phyloP scores from a whole-genome alignment of 2,888 invertebrate genomes.

The Malacosoma neustria region DNA sequence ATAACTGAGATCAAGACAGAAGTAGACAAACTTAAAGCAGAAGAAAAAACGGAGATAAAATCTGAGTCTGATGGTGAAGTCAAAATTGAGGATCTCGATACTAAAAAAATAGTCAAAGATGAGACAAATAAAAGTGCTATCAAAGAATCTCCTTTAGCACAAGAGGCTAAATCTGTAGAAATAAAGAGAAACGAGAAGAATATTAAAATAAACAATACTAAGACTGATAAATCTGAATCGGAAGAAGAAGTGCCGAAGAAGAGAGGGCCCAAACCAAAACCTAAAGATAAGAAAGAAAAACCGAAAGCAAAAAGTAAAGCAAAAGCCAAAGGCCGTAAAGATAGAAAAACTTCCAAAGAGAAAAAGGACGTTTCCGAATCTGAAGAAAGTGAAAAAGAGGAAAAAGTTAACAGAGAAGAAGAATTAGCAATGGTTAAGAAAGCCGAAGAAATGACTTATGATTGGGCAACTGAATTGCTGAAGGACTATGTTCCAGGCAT shows the following conservation, averaged over 20 bases:
- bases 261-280: slow-evolving; percentile 37
- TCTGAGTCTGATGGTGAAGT: slow-evolving; percentile 71
- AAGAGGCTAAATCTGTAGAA: slow-evolving; percentile 22
- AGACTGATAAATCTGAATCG: slow-evolving; percentile 43
- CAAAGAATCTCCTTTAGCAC: slow-evolving; percentile 19
- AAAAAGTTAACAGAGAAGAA: slow-evolving; percentile 76
- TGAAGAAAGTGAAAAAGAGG: slow-evolving; percentile 72
- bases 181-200: slow-evolving; percentile 25
- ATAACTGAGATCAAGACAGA: slow-evolving; percentile 60
- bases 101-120: slow-evolving; percentile 59
- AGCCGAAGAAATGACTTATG: slow-evolving; percentile 89
- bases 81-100: slow-evolving; percentile 67
- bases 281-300: slow-evolving; percentile 43
- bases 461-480: slow-evolving; percentile 89
- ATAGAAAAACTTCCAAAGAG: slow-evolving; percentile 60
- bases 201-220: slow-evolving; percentile 9
- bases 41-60: slow-evolving; percentile 61
- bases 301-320: slow-evolving; percentile 45
- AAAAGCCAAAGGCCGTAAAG: slow-evolving; percentile 59
- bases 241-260: slow-evolving; percentile 46
- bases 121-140: slow-evolving; percentile 35
- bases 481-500: slow-evolving; percentile 92
- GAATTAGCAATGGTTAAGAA: slow-evolving; percentile 75
- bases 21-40: slow-evolving; percentile 55
- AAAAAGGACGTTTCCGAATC: slow-evolving; percentile 72